phyloP scores from a whole-genome alignment of 2,113 vertebrate genomes.

The Siniperca knerii region DNA sequence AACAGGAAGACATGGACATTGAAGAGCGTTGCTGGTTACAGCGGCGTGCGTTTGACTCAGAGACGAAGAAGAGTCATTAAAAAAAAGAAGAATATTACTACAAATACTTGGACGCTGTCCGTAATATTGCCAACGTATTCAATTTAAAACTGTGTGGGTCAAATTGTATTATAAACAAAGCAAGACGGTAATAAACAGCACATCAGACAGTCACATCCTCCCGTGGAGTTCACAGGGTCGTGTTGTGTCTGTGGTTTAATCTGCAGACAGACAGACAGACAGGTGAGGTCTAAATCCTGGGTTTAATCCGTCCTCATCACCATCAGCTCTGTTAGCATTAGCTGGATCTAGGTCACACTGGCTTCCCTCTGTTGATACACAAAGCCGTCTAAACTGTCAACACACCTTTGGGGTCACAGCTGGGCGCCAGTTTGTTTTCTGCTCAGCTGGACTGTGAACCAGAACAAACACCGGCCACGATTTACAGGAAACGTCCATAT shows the following conservation, averaged over 20 bases:
- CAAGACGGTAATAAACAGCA: neutral
- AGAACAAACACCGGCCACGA: too few species aligned
- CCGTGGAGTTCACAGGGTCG: neutral
- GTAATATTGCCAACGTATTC: too few species aligned
- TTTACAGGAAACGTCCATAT: too few species aligned
- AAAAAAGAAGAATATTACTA: too few species aligned
- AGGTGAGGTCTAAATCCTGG: constrained; percentile 30
- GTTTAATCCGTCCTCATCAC: constrained; percentile 41
- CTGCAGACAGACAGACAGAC: neutral
- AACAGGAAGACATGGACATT: too few species aligned
- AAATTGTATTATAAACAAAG: neutral
- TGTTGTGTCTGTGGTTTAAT: neutral
- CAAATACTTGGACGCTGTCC: too few species aligned
- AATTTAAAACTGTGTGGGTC: neutral
- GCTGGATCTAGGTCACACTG: constrained; percentile 32
- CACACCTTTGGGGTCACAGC: too few species aligned
- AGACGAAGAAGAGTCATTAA: too few species aligned
- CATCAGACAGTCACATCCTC: neutral
- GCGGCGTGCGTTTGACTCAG: too few species aligned
- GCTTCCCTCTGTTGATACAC: neutral
- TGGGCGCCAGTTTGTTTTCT: too few species aligned
- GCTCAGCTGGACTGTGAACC: too few species aligned
- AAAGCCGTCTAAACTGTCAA: neutral
- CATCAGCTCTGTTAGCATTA: constrained; percentile 28
- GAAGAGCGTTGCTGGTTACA: too few species aligned